A percentile compares a stretch with the other conserved stretches of the same genome.
Conservation (phyloP, 2,888 invertebrate species). For the Cerastis leucographa region DNA sequence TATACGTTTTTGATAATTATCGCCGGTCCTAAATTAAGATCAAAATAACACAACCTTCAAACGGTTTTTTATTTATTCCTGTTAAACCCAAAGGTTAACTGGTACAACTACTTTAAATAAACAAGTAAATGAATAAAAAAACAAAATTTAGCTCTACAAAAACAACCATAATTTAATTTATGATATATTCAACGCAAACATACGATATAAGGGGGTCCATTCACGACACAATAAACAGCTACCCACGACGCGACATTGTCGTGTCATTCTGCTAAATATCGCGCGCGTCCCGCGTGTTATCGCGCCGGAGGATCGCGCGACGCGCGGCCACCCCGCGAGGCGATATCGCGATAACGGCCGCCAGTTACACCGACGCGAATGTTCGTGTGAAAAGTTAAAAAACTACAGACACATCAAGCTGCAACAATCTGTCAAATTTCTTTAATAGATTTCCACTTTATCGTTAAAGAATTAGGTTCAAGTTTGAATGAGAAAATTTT, state of each 20-base stretch:
- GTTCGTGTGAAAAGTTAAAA: not conserved
- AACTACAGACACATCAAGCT: too few species aligned
- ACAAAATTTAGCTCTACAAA: not conserved
- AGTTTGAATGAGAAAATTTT: too few species aligned
- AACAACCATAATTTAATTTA: constrained; percentile 57
- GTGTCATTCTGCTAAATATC: constrained; percentile 83
- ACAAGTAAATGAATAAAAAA: not conserved
- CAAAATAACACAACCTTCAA: not conserved
- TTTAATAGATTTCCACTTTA: too few species aligned
- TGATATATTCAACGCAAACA: constrained; percentile 59
- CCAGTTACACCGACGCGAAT: constrained; percentile 67
- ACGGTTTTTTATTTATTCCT: not conserved
- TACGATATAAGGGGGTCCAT: constrained; percentile 68
- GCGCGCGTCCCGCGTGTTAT: constrained; percentile 76
- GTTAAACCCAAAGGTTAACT: not conserved
- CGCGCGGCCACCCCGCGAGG: constrained; percentile 82
- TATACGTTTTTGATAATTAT: not conserved
- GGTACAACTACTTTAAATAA: not conserved
- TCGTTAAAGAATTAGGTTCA: too few species aligned
- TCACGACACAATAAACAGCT: constrained; percentile 75
- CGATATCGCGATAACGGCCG: constrained; percentile 73
- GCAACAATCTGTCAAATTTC: too few species aligned
- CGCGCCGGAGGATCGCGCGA: constrained; percentile 76
- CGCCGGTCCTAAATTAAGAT: not conserved
- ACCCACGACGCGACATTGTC: constrained; percentile 78